Conservation (phyloP, 2,888 invertebrate genomes). For the Mystacides longicornis region DNA sequence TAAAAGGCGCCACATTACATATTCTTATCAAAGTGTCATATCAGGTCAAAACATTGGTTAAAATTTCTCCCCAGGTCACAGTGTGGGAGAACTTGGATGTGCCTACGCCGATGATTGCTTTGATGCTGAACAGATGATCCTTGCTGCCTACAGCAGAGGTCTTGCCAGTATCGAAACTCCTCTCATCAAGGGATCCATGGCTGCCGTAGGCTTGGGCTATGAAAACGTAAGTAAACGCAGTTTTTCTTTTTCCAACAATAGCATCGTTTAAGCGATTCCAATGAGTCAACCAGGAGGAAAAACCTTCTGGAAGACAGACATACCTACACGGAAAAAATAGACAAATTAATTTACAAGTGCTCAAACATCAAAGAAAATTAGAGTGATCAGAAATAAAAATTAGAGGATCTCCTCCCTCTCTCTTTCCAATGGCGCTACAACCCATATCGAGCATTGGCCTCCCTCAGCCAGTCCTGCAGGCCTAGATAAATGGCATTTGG, state of each 20-base stretch:
- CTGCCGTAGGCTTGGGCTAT: constrained; percentile 68
- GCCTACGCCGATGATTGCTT: constrained; percentile 92
- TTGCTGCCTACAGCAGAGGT: constrained; percentile 78
- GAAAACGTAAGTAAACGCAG: constrained; percentile 37
- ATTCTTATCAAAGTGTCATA: neutral
- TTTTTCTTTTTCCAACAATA: neutral
- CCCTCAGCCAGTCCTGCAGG: no score
- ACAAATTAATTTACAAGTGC: no score
- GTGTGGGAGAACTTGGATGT: constrained; percentile 91
- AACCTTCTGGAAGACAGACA: no score
- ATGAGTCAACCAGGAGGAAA: no score
- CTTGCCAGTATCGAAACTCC: constrained; percentile 63
- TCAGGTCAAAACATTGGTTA: neutral
- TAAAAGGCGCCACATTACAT: neutral
- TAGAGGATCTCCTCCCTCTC: no score
- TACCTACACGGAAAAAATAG: no score
- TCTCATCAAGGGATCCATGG: constrained; percentile 76
- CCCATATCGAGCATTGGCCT: no score
- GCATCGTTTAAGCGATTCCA: no score
- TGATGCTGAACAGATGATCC: constrained; percentile 78
- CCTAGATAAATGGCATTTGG: no score
- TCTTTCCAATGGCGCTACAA: no score
- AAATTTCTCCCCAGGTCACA: constrained; percentile 60
- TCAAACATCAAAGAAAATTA: no score
- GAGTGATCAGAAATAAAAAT: no score